phyloP scores from a whole-genome alignment of 2,113 vertebrate species.

The Scophthalmus maximus region DNA sequence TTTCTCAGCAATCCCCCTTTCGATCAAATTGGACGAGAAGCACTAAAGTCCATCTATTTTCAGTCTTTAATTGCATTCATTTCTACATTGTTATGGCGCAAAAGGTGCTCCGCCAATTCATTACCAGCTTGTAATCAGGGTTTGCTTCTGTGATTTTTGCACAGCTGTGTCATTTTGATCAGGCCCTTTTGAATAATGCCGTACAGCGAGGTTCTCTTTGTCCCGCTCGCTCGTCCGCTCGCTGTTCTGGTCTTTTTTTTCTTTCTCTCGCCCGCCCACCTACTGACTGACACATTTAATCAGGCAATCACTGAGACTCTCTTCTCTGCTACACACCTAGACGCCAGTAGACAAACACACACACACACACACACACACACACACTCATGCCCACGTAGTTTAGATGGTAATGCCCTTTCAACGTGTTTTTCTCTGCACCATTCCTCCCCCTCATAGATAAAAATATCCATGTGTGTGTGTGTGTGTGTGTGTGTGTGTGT shows the following conservation, averaged over 20 bases:
- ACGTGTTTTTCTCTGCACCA: constrained; percentile 35
- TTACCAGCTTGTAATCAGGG: not conserved
- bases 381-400: constrained; percentile 34
- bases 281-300: constrained; percentile 69
- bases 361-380: constrained; percentile 8
- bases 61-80: not conserved
- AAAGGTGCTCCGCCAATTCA: not conserved
- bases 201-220: constrained; percentile 21
- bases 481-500: constrained; percentile 4
- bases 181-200: constrained; percentile 21
- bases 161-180: constrained; percentile 36
- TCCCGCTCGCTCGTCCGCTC: not conserved
- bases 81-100: not conserved
- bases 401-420: constrained; percentile 61
- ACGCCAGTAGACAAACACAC: too few species aligned
- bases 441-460: constrained; percentile 34
- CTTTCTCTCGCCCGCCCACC: constrained; percentile 32
- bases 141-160: constrained; percentile 14
- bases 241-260: constrained; percentile 9
- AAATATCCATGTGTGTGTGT: constrained; percentile 27
- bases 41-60: not conserved
- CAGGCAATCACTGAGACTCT: constrained; percentile 46
- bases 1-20: not conserved
- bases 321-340: constrained; percentile 9
- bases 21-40: not conserved